Conservation (phyloP, 1,140 invertebrate species). For the Drosophila biarmipes region DNA sequence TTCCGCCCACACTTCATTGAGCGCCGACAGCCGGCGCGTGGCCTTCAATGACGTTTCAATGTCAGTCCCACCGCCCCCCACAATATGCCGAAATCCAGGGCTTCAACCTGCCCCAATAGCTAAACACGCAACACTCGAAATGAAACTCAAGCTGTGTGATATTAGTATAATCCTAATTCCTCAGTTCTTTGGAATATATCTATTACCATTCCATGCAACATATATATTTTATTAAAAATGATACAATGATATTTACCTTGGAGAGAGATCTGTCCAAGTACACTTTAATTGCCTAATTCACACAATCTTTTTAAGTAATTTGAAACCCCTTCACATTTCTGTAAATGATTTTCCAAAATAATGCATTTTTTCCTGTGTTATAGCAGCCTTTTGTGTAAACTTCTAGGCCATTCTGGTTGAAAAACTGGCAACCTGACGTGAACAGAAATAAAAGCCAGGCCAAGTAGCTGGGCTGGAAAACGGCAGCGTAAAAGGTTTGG, state of each 20-base stretch:
- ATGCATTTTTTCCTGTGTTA: not conserved
- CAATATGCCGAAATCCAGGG: constrained; percentile 32
- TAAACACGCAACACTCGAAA: constrained; percentile 17
- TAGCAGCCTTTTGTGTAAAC: constrained; percentile 17
- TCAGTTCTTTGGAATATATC: too few relatives aligned
- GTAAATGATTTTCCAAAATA: too few relatives aligned
- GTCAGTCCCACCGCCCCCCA: constrained; percentile 33
- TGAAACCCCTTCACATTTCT: not conserved
- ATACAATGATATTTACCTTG: too few relatives aligned
- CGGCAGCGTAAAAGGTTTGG: not conserved
- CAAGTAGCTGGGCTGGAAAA: constrained; percentile 42
- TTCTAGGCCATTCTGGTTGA: constrained; percentile 29
- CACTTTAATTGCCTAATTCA: too few relatives aligned
- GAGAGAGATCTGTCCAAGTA: too few relatives aligned
- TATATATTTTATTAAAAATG: too few relatives aligned
- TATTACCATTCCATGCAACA: not conserved
- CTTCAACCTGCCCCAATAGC: constrained; percentile 44
- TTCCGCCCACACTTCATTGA: constrained; percentile 33
- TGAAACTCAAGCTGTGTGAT: not conserved
- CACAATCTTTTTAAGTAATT: not conserved
- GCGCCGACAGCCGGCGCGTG: constrained; percentile 47
- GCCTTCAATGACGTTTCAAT: constrained; percentile 73
- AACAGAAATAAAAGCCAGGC: constrained; percentile 50
- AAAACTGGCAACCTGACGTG: constrained; percentile 59
- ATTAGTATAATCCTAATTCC: not conserved